phyloP scores from a whole-genome alignment of 2,113 vertebrate species.

The Psittacara wagleri region DNA sequence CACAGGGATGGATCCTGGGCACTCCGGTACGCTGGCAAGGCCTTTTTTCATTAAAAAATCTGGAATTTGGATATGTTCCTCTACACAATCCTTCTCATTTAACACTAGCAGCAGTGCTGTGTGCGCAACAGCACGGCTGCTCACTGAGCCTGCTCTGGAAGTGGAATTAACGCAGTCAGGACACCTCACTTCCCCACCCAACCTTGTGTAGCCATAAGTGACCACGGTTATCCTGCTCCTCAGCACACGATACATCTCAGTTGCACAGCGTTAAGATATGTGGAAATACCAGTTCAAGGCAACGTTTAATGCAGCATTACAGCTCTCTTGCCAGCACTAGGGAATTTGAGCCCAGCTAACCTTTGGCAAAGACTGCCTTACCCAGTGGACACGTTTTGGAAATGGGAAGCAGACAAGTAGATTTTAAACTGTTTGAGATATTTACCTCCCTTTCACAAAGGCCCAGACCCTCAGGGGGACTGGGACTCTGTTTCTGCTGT shows the following conservation, averaged over 20 bases:
- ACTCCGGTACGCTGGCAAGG: not conserved
- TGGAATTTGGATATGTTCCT: not conserved
- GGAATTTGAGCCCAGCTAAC: not conserved
- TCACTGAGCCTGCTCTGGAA: not conserved
- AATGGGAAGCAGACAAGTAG: not conserved
- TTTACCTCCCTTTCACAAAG: not conserved
- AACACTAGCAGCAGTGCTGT: not conserved
- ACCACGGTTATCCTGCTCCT: not conserved
- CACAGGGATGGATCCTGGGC: not conserved
- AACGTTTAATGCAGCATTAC: accelerated
- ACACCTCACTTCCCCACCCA: not conserved
- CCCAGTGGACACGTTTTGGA: not conserved
- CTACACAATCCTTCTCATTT: not conserved
- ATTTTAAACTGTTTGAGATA: not conserved
- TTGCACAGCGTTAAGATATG: not conserved
- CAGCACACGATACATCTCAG: not conserved
- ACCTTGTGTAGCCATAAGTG: accelerated
- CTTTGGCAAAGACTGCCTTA: not conserved
- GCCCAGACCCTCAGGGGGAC: not conserved
- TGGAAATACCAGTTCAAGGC: not conserved
- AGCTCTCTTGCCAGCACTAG: not conserved
- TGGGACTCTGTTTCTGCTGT: not conserved
- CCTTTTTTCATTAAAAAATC: not conserved
- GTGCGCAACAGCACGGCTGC: not conserved
- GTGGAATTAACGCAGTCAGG: not conserved